A percentile compares a stretch with the other conserved stretches of the same genome.
phyloP scores from a whole-genome alignment of 2,888 invertebrate genomes.

The Drosophila cognata region DNA sequence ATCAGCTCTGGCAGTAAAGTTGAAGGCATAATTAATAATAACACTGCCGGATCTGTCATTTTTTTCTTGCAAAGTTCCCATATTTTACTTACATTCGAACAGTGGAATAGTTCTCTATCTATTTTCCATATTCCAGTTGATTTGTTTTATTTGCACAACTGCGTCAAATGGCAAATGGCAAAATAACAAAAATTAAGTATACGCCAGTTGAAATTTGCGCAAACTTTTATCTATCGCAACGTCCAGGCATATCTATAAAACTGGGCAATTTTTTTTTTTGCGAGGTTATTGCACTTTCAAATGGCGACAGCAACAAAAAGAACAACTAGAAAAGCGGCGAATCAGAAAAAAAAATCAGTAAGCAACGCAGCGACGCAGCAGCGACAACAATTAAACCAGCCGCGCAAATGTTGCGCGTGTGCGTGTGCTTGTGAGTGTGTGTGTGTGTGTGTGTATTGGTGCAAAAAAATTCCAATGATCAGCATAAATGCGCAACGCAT shows the following conservation, averaged over 20 bases:
- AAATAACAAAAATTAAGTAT: slow-evolving; percentile 31
- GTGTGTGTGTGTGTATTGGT: slow-evolving; percentile 49
- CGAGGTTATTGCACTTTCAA: slow-evolving; percentile 80
- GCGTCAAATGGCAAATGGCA: slow-evolving; percentile 1
- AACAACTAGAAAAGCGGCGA: slow-evolving; percentile 25
- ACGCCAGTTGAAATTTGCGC: slow-evolving; percentile 23
- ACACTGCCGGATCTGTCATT: not conserved
- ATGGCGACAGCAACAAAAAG: slow-evolving; percentile 27
- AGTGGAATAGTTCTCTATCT: not conserved
- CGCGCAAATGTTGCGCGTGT: slow-evolving; percentile 23
- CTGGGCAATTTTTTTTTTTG: slow-evolving; percentile 37
- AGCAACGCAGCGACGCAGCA: slow-evolving; percentile 59
- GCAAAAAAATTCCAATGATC: slow-evolving; percentile 74
- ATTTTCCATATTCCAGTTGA: not conserved
- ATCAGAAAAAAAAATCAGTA: slow-evolving; percentile 44
- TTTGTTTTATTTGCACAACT: slow-evolving; percentile 34
- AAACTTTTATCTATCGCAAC: slow-evolving; percentile 19
- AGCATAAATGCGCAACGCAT: slow-evolving; percentile 74
- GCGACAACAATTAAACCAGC: slow-evolving; percentile 59
- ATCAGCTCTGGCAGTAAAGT: not conserved
- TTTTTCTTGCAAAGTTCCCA: not conserved
- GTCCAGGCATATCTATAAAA: slow-evolving; percentile 33
- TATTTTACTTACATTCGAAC: not conserved
- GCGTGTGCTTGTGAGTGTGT: slow-evolving; percentile 20
- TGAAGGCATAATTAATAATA: not conserved